Conservation (phyloP, 2,113 vertebrate species). For the Suricata suricatta region DNA sequence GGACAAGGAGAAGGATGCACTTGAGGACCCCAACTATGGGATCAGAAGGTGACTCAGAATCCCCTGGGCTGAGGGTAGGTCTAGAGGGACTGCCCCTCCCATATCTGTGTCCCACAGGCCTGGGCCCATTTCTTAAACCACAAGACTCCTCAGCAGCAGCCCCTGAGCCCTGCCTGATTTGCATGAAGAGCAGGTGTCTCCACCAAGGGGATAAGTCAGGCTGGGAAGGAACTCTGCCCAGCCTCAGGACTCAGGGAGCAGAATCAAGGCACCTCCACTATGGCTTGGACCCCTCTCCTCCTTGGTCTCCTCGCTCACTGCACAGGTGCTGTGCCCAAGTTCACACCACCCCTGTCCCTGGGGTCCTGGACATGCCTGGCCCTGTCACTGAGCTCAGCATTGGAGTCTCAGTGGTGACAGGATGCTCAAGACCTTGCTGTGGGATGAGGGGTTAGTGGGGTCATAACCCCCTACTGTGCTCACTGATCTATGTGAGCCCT, state of each 20-base stretch:
- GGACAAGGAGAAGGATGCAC: not conserved
- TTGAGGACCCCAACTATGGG: too few relatives aligned
- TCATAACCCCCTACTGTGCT: not conserved
- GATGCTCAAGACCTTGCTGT: not conserved
- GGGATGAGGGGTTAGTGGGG: not conserved
- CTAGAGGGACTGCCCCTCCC: too few relatives aligned
- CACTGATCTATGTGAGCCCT: not conserved
- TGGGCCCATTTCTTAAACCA: not conserved
- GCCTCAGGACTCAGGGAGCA: accelerated
- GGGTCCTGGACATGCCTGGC: accelerated
- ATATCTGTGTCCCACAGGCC: accelerated
- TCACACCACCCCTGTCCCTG: accelerated
- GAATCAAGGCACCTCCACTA: accelerated
- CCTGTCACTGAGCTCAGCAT: not conserved
- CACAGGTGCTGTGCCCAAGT: not conserved
- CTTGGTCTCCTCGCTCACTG: accelerated
- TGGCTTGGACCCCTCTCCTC: not conserved
- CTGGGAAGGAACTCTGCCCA: accelerated
- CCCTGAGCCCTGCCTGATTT: not conserved
- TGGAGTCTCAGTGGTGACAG: accelerated
- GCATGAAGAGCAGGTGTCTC: not conserved
- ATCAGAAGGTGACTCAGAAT: accelerated
- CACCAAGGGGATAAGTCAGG: not conserved
- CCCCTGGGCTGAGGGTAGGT: accelerated
- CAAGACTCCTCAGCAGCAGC: not conserved